Conservation (phyloP, 2,113 vertebrate genomes). For the Gasterosteus aculeatus region DNA sequence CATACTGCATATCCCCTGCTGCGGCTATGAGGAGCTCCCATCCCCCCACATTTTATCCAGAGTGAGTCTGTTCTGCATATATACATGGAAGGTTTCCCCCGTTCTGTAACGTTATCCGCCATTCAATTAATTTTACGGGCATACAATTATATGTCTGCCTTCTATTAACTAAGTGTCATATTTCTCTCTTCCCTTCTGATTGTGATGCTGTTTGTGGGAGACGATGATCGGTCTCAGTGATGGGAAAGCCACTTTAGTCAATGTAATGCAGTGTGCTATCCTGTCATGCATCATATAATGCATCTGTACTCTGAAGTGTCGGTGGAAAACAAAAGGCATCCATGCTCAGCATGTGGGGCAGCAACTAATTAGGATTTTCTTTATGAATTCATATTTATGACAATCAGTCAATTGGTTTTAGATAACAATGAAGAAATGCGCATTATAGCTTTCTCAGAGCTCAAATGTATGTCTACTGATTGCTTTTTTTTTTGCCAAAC, state of each 20-base stretch:
- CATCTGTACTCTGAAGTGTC: not conserved
- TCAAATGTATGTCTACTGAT: not conserved
- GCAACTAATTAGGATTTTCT: not conserved
- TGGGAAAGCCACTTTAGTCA: conserved; percentile 4
- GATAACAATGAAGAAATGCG: not conserved
- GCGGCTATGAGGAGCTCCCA: conserved; percentile 56
- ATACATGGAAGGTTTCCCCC: conserved; percentile 44
- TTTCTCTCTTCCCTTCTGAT: conserved; percentile 17
- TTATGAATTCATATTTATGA: not conserved
- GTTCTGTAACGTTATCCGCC: conserved; percentile 49
- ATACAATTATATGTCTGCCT: conserved; percentile 60
- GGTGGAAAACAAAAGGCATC: not conserved
- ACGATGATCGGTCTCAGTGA: conserved; percentile 15
- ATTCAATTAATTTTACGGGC: conserved; percentile 42
- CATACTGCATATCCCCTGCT: conserved; percentile 51
- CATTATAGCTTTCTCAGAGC: not conserved
- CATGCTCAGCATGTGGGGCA: not conserved
- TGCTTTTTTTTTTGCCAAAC: not conserved
- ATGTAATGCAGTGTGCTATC: not conserved
- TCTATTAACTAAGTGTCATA: conserved; percentile 35
- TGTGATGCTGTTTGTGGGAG: conserved; percentile 27
- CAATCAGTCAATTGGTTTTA: not conserved
- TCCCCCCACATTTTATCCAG: conserved; percentile 62
- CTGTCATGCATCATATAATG: not conserved
- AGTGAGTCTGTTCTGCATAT: conserved; percentile 52